Evolutionary conservation across 2,113 vertebrate species (phyloP), one percentile per base, ranked within the genome.

Genomic region (Pica pica): DNA sequence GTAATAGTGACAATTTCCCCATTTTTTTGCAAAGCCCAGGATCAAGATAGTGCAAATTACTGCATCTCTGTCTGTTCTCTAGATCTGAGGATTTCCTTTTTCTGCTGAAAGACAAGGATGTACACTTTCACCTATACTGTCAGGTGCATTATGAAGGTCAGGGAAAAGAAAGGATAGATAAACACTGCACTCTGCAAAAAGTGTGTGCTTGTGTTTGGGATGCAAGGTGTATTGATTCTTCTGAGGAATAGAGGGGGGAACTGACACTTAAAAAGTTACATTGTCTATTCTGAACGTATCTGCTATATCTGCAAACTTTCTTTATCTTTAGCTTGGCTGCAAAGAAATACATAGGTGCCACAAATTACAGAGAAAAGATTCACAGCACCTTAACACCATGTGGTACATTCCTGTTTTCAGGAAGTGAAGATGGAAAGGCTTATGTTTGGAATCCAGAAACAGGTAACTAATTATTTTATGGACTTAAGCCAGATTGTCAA

Each of bases 381-480:
- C 98, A 98, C 71, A 99, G 99, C 97, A 99, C 99, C 35, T 98
- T 99, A 94, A 99, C 99, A 2, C 99, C 99, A 0, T 99, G 99
- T 92, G 99, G 99, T 42, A 99, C 97, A 1, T 99, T 99, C 91
- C 98, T 99, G 5, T 99, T 99, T 97, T 99, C 99, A 57, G 99
- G 99, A 59, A 99, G 99, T 87, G 99, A 99, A 96, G 99, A 99
- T 88, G 99, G 99, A 55, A 97, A 98, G 95, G 99, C 98, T 4
- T 99, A 99, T 76, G 99, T 99, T 76, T 99, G 99, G 99, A 99
- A 99, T 88, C 97, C 98, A 61, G 99, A 99, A 97, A 99, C 99
- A 85, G 99, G 99, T 99, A 96, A 96, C 71, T 85, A 79, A 75
- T 70, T 95, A 65, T 84, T 90, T 89, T 85, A 28, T 65, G n/a